phyloP scores from a whole-genome alignment of 2,888 invertebrate species.

The Malachius bipustulatus region DNA sequence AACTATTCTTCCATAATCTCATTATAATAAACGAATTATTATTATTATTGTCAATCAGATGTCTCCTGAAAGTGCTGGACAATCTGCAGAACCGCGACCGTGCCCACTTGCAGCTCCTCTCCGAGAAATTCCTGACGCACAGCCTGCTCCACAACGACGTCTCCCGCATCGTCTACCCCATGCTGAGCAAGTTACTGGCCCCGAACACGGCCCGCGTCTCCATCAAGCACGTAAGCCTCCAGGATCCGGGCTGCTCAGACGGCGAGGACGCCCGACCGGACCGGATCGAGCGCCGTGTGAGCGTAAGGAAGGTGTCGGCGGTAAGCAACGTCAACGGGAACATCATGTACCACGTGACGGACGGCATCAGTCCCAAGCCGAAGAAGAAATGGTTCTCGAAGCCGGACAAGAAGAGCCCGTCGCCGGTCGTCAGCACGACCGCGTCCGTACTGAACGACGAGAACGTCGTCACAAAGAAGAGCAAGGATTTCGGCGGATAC shows the following conservation, averaged over 20 bases:
- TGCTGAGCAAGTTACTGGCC: slow-evolving; percentile 62
- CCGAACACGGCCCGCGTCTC: slow-evolving; percentile 71
- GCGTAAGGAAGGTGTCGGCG: slow-evolving; percentile 57
- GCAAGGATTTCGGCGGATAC: slow-evolving; percentile 33
- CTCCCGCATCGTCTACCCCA: slow-evolving; percentile 63
- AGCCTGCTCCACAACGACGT: slow-evolving; percentile 65
- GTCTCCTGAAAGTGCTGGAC: slow-evolving; percentile 60
- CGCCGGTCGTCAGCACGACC: slow-evolving; percentile 32
- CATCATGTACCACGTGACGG: slow-evolving; percentile 50
- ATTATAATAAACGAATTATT: too few species aligned
- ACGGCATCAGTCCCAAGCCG: slow-evolving; percentile 32
- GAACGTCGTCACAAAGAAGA: slow-evolving; percentile 32
- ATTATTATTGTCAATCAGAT: too few species aligned
- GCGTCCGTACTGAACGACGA: slow-evolving; percentile 34
- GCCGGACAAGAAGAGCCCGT: slow-evolving; percentile 28
- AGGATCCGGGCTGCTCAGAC: slow-evolving; percentile 41
- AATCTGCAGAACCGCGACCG: slow-evolving; percentile 47
- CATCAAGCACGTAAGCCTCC: slow-evolving; percentile 58
- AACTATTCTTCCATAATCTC: too few species aligned
- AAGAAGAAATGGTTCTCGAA: slow-evolving; percentile 35
- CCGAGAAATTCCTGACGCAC: slow-evolving; percentile 66
- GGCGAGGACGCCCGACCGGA: slow-evolving; percentile 29
- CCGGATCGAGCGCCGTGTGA: slow-evolving; percentile 28
- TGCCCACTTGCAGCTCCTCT: slow-evolving; percentile 48
- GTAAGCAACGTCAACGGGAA: slow-evolving; percentile 74